These are phyloP conservation scores for Rissa tridactyla DNA, from an alignment of 2,113 vertebrate species.

Conservation along the genomic window DNA sequence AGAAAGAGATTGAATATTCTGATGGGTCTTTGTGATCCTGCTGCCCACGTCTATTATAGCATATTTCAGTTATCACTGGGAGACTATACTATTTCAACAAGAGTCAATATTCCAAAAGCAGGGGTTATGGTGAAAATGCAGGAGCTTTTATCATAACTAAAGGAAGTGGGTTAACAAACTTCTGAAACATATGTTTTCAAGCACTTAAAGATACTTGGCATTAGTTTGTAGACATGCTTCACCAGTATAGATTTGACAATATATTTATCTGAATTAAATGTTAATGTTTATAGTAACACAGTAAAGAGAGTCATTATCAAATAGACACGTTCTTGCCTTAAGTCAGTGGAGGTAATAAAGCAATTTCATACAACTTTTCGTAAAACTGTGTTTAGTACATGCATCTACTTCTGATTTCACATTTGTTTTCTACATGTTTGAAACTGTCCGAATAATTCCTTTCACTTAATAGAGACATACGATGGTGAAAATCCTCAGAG, in stretches of 20 bases:
- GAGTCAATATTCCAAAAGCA: not conserved
- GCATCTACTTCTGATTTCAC: not conserved
- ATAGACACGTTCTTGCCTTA: not conserved
- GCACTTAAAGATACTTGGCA: not conserved
- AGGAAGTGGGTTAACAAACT: not conserved
- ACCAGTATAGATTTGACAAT: not conserved
- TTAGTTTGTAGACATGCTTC: not conserved
- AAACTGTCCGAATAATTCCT: not conserved
- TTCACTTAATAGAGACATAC: not conserved
- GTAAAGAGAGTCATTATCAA: not conserved
- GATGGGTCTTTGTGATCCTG: not conserved
- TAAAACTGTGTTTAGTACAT: not conserved
- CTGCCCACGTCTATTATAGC: not conserved
- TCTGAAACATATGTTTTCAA: not conserved
- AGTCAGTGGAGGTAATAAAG: not conserved
- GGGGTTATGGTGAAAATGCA: not conserved
- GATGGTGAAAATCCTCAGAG: not conserved
- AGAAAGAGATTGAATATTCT: not conserved
- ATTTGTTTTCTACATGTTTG: not conserved
- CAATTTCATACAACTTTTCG: not conserved
- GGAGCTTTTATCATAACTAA: not conserved
- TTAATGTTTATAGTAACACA: not conserved
- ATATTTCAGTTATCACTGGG: not conserved
- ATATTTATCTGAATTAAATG: not conserved
- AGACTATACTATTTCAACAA: not conserved